Evolutionary conservation across 2,888 invertebrate genomes (phyloP).

Genomic region (Amphipyra tragopoginis): DNA sequence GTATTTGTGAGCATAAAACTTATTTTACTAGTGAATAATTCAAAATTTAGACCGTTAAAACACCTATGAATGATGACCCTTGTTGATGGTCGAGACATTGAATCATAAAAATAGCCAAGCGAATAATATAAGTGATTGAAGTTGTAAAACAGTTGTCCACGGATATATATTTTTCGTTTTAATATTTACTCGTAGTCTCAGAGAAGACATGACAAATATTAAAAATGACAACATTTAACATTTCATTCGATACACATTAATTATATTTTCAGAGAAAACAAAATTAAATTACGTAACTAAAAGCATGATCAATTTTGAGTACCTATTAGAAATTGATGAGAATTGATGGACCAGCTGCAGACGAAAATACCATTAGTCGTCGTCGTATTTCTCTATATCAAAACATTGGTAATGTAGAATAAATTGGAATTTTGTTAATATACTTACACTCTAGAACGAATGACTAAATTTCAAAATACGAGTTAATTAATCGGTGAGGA

Average conservation of each 20-base stretch:
- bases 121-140: constrained; percentile 6
- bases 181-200: neutral
- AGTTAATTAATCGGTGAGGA: constrained; percentile 41
- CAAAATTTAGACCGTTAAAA: constrained; percentile 6
- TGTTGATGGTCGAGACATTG: constrained; percentile 2
- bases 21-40: constrained; percentile 5
- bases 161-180: neutral
- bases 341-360: neutral
- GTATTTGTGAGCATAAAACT: constrained; percentile 1
- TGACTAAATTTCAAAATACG: constrained; percentile 30
- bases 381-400: constrained; percentile 8
- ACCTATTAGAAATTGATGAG: constrained; percentile 13
- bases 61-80: constrained; percentile 9
- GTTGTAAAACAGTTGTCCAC: neutral
- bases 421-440: constrained; percentile 19
- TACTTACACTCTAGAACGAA: constrained; percentile 12
- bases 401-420: constrained; percentile 25
- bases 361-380: constrained; percentile 14
- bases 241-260: neutral
- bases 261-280: neutral
- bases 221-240: neutral
- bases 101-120: constrained; percentile 2
- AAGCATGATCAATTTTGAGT: constrained; percentile 16
- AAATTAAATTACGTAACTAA: constrained; percentile 3
- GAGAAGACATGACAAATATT: neutral